Evolutionary conservation across 2,113 vertebrate species (phyloP).

Genomic region (Myiozetetes cayanensis): DNA sequence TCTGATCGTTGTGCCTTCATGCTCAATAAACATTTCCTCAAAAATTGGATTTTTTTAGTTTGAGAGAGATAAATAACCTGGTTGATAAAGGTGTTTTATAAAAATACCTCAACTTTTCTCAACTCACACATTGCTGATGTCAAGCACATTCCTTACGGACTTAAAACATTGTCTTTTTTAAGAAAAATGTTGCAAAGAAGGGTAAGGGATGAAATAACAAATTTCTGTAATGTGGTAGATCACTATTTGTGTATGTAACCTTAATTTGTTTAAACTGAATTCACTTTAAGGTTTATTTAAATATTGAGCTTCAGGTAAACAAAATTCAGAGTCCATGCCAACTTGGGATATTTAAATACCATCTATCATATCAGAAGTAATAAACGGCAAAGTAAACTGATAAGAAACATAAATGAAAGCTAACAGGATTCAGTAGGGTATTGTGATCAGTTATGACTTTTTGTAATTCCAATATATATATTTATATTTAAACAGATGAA

Average conservation of each 20-base stretch:
- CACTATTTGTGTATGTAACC: neutral
- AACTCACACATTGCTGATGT: neutral
- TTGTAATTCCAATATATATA: neutral
- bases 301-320: neutral
- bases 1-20: neutral
- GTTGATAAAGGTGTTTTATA: neutral
- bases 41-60: neutral
- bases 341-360: neutral
- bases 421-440: neutral
- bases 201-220: neutral
- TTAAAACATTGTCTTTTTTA: neutral
- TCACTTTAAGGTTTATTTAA: neutral
- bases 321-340: neutral
- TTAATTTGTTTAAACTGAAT: neutral
- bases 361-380: neutral
- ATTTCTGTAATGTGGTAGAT: neutral
- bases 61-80: neutral
- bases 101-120: neutral
- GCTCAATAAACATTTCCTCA: neutral
- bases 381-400: neutral
- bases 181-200: neutral
- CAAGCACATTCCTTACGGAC: neutral
- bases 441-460: neutral
- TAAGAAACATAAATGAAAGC: neutral
- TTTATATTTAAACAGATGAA: neutral